Conservation (phyloP, 2,113 vertebrate species). For the Puma concolor region DNA sequence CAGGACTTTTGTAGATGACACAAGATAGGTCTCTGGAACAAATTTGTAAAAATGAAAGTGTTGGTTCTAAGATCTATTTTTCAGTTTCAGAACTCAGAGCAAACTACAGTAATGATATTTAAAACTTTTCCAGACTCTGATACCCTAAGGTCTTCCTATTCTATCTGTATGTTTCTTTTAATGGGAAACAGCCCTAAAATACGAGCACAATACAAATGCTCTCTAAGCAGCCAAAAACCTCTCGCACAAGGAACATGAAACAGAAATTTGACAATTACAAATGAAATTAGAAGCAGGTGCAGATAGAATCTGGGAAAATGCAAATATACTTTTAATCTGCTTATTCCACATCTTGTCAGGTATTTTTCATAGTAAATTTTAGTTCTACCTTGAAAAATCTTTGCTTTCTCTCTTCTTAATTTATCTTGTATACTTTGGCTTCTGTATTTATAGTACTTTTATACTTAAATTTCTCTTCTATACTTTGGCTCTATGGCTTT, state of each 20-base stretch:
- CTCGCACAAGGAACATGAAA: background rate
- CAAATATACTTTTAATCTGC: background rate
- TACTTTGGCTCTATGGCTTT: background rate
- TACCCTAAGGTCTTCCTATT: background rate
- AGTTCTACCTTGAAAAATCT: background rate
- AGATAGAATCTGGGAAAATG: background rate
- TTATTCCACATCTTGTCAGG: background rate
- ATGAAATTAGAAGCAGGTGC: background rate
- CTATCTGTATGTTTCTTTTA: background rate
- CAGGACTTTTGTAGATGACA: background rate
- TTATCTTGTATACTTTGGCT: background rate
- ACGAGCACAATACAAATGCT: background rate
- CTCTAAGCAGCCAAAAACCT: background rate
- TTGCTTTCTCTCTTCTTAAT: background rate
- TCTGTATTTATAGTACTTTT: background rate
- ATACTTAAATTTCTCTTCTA: background rate
- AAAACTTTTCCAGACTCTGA: background rate
- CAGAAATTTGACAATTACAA: background rate
- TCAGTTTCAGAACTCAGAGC: background rate
- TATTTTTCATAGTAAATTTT: conserved; percentile 12
- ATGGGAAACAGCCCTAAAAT: background rate
- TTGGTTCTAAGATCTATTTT: background rate
- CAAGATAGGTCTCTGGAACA: background rate
- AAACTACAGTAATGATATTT: background rate
- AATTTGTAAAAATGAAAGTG: background rate